Conservation (phyloP, 2,797 vertebrate genomes). For the Mormyrus proboscirostris region DNA sequence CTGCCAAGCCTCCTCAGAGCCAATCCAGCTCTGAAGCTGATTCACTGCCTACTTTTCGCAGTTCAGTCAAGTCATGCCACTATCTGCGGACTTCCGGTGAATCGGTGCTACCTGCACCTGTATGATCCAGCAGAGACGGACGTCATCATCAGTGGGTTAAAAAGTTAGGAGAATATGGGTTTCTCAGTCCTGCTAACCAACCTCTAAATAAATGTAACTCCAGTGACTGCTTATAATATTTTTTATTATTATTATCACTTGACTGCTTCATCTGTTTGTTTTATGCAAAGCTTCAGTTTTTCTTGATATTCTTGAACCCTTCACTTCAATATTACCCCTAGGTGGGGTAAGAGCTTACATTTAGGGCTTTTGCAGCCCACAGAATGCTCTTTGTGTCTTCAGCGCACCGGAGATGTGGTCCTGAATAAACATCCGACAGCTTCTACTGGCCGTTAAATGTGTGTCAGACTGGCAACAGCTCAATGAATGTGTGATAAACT, state of each 20-base stretch:
- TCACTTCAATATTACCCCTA: background rate
- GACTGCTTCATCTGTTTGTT: background rate
- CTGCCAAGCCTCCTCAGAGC: background rate
- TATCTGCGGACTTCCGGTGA: background rate
- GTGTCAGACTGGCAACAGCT: background rate
- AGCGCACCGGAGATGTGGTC: background rate
- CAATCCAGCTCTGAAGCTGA: background rate
- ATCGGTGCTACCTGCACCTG: background rate
- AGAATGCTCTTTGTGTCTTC: background rate
- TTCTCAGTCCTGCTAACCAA: background rate
- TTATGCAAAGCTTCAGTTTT: background rate
- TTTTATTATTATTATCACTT: background rate
- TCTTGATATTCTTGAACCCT: background rate
- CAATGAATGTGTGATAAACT: slow-evolving; percentile 4
- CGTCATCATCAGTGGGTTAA: background rate
- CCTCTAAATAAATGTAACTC: background rate
- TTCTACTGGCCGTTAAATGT: background rate
- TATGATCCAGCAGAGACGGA: background rate
- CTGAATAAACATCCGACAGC: background rate
- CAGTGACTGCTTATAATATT: background rate
- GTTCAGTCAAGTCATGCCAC: background rate
- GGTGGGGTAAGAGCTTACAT: background rate
- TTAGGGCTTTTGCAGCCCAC: background rate
- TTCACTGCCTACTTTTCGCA: background rate
- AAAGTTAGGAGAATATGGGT: background rate